Base-by-base conservation (phyloP, 2,888 invertebrate species). In the Empis livida region DNA sequence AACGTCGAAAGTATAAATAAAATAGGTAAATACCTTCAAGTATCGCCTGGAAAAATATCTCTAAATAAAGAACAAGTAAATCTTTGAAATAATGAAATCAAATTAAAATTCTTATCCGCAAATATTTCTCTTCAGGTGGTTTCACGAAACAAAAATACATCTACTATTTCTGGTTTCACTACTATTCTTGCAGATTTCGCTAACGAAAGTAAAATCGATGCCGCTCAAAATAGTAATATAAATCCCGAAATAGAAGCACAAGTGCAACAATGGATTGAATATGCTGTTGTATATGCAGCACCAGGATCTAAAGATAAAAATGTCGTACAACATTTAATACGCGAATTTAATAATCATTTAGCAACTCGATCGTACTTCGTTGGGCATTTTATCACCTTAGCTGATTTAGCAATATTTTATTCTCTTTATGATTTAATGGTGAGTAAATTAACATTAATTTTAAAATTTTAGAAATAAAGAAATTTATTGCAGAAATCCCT, bases 351-450 rank as follows among this genome's bases (percentile, higher is more conserved):
- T 59, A 62, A 57, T 13, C 63, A 71, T 6, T 68, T 82, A 23
- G 60, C 65, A 48, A 64, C 65, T 23, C 72, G 70, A 54, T 76
- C 79, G 0, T 81, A 76, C 59, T 67, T 82, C 46, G 74, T 76
- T 17, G 75, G 75, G 1, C 70, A 76, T 49, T 68, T 61, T 38
- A 62, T 73, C 49, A 81, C 82, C 1, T 68, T 85, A 38, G 78
- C 84, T 10, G 87, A 87, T 65, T 67, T 84, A 49, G 77, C 80
- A 23, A 67, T 80, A 10, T 87, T 80, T 61, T 81, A 83, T 68
- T 71, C 76, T 9, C 65, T 87, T 44, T 73, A 78, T 59, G 74
- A 78, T 56, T 63, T 79, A 55, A 71, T 87, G 75, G 84, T 84
- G 9, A 27, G 9, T 27, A 6, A 27, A 8, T 27, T 27, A 30